Conservation (phyloP, 2,888 invertebrate species). For the Plebejus melissa region DNA sequence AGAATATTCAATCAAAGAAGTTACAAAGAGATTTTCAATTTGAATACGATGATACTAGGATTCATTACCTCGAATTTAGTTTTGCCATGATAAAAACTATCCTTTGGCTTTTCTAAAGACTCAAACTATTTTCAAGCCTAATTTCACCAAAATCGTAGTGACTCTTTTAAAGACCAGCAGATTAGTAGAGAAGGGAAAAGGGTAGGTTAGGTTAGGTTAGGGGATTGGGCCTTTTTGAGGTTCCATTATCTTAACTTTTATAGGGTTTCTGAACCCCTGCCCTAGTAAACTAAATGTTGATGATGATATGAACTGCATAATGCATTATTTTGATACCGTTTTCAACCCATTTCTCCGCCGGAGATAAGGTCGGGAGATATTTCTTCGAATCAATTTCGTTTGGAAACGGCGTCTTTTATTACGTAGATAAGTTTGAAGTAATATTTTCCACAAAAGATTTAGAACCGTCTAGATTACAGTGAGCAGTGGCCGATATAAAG, state of each 20-base stretch:
- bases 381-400: constrained; percentile 22
- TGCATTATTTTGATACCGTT: constrained; percentile 12
- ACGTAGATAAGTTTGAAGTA: constrained; percentile 30
- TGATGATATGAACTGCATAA: background rate
- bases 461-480: constrained; percentile 33
- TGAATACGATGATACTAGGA: too few relatives aligned
- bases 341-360: background rate
- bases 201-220: too few relatives aligned
- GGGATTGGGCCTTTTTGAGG: background rate
- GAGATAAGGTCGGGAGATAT: constrained; percentile 19
- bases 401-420: constrained; percentile 16
- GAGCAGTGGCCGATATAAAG: constrained; percentile 5
- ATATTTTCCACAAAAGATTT: constrained; percentile 33
- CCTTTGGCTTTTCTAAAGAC: background rate
- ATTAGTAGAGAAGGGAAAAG: too few relatives aligned
- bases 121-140: background rate
- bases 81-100: too few relatives aligned
- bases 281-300: background rate
- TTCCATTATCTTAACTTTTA: too few relatives aligned
- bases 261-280: background rate
- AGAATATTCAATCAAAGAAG: background rate
- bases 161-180: too few relatives aligned
- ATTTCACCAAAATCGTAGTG: background rate
- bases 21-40: background rate
- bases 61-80: too few relatives aligned